Evolutionary conservation across 2,113 vertebrate species (phyloP), one percentile per base, ranked within the genome.

Genomic region (Mesoclemmys tuberculata): DNA sequence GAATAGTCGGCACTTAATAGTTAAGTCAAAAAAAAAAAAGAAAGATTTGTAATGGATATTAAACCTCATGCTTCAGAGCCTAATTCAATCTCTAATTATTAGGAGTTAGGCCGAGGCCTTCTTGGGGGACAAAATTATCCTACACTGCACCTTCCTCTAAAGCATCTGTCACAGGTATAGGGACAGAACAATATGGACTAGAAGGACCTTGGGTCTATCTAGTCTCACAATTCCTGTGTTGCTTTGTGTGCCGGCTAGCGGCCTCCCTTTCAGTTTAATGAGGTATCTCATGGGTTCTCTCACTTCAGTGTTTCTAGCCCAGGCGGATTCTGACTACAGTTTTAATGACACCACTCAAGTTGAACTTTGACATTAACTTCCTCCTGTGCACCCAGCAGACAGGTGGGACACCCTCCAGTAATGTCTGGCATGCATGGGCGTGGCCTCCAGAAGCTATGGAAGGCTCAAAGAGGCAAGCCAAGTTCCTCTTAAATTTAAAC

Each of bases 1-100:
- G 35, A 2, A 2, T 35, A 48, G 54, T 84, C 52, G 26, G 10
- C 0, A 1, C 24, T 52, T 14, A 18, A 31, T 8, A 12, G 29
- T 29, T 8, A 82, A 94, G 90, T 61, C 24, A 38, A 22, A 41
- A 90, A 89, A 74, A 27, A 68, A 29, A 29, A 41, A 46, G 58
- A 29, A 29, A 41, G 21, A 41, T 74, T 74, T 74, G 21, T n/a
- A 74, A 88, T 35, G 35, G 27, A 27, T 85, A 31, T 35, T 80
- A 56, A 19, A 74, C 4, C 81, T 19, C 21, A 22, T 22, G 21
- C 4, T 52, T 84, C 35, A 90, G 51, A 26, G n/a, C 12, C 52
- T 55, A 55, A 81, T 55, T 5, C 24, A 14, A 8, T 38, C 10
- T 64, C 84, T 87, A 38, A 46, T 77, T 80, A 12, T 0, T 46